These are phyloP conservation scores for Troides helena DNA, from an alignment of 2,888 invertebrate genomes.

Conservation along the genomic window DNA sequence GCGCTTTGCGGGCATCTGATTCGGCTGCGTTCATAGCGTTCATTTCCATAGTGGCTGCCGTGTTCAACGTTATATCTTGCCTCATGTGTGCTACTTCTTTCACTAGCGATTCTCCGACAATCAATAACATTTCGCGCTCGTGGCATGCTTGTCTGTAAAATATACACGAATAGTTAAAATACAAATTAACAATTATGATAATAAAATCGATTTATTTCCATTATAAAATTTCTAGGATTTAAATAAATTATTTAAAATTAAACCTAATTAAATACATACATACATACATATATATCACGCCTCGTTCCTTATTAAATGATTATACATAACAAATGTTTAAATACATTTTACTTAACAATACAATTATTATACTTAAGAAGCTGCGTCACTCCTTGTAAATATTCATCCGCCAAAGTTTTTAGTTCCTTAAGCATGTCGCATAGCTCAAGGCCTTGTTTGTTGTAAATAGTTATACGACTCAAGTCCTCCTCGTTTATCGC, in stretches of 20 bases:
- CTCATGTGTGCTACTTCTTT: slow-evolving; percentile 62
- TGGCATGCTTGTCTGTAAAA: slow-evolving; percentile 52
- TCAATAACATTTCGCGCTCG: slow-evolving; percentile 56
- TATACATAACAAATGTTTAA: not conserved
- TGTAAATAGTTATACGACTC: slow-evolving; percentile 58
- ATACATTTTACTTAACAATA: not conserved
- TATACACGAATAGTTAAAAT: not conserved
- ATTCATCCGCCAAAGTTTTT: slow-evolving; percentile 55
- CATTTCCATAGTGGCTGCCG: slow-evolving; percentile 44
- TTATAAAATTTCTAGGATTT: no score
- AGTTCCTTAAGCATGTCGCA: slow-evolving; percentile 61
- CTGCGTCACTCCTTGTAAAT: slow-evolving; percentile 54
- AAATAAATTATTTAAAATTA: no score
- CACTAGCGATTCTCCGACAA: slow-evolving; percentile 65
- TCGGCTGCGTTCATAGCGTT: slow-evolving; percentile 45
- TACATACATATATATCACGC: no score
- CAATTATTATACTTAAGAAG: slow-evolving; percentile 55
- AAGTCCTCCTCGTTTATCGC: slow-evolving; percentile 45
- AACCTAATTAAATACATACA: no score
- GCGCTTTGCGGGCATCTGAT: slow-evolving; percentile 43
- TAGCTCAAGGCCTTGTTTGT: slow-evolving; percentile 60
- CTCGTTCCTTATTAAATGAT: no score
- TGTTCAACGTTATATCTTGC: slow-evolving; percentile 54
- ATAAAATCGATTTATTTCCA: not conserved
- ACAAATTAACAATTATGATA: not conserved